Base-by-base conservation (phyloP, 1,140 invertebrate species). In the Batillaria attramentaria region DNA sequence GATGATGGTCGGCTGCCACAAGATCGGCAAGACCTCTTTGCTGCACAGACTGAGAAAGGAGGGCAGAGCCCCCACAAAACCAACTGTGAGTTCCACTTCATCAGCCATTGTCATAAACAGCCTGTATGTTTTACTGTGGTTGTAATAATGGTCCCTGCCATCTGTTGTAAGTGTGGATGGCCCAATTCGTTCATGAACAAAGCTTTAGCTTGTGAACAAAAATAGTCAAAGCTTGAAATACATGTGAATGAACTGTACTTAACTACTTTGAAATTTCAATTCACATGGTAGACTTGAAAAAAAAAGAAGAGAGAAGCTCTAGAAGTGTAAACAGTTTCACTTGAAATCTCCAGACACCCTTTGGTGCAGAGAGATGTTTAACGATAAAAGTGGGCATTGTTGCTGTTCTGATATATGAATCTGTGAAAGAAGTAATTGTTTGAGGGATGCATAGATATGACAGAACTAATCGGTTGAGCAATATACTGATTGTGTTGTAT, bases 1-100 rank as follows among this genome's bases (percentile, higher is more conserved):
- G 3, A 99, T 99, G 98, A 94, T 99, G 66, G 97, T 99, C 24
- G 98, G 98, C 0, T 94, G 96, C 16, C 96, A 98, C 88, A 96
- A 96, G 20, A 97, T 96, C 84, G 96, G 97, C 0, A 99, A 99
- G 91, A 99, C 98, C 0, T 97, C 97, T 69, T 91, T 99, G 4
- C 90, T 99, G 18, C 95, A 97, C 81, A 95, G 97, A 85, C 89
- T 99, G 13, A 91, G 97, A 41, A 95, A 96, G 83, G 96, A 98
- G 90, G 96, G 96, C 0, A 94, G 84, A 72, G 77, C 77, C 33
- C 62, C 70, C 3, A 78, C 76, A 28, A 79, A 81, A 80, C 72
- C 75, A 6, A 81, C 82, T 1, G 84, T 84, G 74, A 84, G 83
- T 46, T 31, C 50, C 31, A 24, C 13, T 50, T 13, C 46, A 50